Evolutionary conservation across 2,888 invertebrate genomes (phyloP).

Genomic region (Sepioteuthis lessoniana): DNA sequence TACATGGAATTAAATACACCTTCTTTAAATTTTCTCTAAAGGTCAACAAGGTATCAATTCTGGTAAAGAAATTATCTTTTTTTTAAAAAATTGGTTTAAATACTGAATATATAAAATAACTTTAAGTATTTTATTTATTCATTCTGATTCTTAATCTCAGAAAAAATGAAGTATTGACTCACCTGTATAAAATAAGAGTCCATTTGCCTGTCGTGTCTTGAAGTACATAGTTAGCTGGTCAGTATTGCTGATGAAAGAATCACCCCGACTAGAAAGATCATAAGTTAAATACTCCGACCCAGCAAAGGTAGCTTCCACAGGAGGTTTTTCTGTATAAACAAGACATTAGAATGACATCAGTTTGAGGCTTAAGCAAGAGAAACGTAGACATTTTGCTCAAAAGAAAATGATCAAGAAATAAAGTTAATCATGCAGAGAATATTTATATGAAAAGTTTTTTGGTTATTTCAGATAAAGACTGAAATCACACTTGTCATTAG

Average conservation of each 20-base stretch:
- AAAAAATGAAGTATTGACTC: conserved; percentile 47
- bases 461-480: too few species aligned
- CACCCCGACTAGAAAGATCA: conserved; percentile 88
- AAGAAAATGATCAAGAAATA: too few species aligned
- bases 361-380: background rate
- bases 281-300: conserved; percentile 93
- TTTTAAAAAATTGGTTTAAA: too few species aligned
- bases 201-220: conserved; percentile 92
- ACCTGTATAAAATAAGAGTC: conserved; percentile 93
- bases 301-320: conserved; percentile 93
- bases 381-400: too few species aligned
- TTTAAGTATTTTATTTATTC: background rate
- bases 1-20: too few species aligned
- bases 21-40: too few species aligned
- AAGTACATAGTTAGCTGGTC: conserved; percentile 93
- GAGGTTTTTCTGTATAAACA: conserved; percentile 87
- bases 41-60: background rate
- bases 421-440: too few species aligned
- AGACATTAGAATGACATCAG: conserved; percentile 49
- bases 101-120: background rate
- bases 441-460: too few species aligned
- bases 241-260: conserved; percentile 90
- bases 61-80: background rate
- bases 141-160: background rate
- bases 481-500: too few species aligned